A percentile compares a stretch with the other conserved stretches of the same genome.
These are phyloP conservation scores for Symphodus melops DNA, from an alignment of 2,113 vertebrate genomes.

Conservation along the genomic window DNA sequence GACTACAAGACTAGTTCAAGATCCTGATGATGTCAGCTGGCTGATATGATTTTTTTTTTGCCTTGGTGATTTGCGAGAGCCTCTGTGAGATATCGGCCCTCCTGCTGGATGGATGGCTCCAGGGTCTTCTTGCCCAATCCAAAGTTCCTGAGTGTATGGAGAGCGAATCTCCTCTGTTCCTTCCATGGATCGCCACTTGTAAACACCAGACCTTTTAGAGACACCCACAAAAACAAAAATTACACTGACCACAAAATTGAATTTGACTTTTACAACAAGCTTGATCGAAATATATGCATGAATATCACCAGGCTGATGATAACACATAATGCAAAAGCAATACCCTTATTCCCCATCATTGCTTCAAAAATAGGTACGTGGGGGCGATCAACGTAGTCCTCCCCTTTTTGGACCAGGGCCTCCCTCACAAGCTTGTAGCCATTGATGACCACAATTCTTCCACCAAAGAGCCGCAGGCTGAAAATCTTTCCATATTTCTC, in stretches of 20 bases:
- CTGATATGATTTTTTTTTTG: slow-evolving; percentile 22
- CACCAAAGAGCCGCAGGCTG: slow-evolving; percentile 19
- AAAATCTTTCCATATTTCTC: slow-evolving; percentile 82
- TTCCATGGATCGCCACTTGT: slow-evolving; percentile 80
- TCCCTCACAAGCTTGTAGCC: slow-evolving; percentile 82
- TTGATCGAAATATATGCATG: background rate
- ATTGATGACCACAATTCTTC: slow-evolving; percentile 54
- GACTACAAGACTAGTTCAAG: background rate
- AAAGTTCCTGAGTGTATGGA: slow-evolving; percentile 85
- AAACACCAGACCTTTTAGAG: slow-evolving; percentile 69
- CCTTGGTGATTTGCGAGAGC: slow-evolving; percentile 79
- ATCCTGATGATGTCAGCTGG: background rate
- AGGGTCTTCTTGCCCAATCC: slow-evolving; percentile 83
- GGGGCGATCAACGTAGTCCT: slow-evolving; percentile 76
- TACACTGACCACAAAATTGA: background rate
- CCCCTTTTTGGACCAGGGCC: slow-evolving; percentile 78
- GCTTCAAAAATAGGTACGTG: background rate
- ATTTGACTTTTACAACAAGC: background rate
- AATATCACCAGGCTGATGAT: background rate
- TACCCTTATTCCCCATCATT: slow-evolving; percentile 65
- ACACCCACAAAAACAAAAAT: background rate
- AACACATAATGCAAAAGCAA: background rate
- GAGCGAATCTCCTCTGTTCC: slow-evolving; percentile 83
- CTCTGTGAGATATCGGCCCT: slow-evolving; percentile 74
- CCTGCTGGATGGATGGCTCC: slow-evolving; percentile 85